A percentile compares a stretch with the other conserved stretches of the same genome.
Conservation (phyloP, 2,113 vertebrate genomes). For the Butorides virescens region DNA sequence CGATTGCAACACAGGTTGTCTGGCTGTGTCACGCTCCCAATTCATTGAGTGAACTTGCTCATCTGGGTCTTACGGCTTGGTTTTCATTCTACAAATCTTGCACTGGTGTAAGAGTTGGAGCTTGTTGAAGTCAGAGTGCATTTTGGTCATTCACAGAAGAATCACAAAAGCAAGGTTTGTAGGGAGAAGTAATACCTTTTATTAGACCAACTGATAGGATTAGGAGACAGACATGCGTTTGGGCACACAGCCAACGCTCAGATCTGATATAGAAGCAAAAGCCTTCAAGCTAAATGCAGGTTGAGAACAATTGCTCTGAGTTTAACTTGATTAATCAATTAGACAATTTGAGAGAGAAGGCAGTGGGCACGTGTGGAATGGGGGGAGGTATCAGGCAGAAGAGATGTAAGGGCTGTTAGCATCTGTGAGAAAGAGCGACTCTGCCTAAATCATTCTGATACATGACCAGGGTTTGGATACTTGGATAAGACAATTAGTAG, state of each 20-base stretch:
- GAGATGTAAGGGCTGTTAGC: neutral
- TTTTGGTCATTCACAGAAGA: neutral
- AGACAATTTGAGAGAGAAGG: neutral
- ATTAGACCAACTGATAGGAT: slow-evolving; percentile 21
- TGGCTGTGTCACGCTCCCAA: neutral
- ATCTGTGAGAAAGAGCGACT: neutral
- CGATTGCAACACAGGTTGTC: neutral
- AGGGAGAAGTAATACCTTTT: slow-evolving; percentile 12
- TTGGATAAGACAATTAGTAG: neutral
- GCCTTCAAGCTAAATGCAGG: neutral
- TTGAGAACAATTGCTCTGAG: neutral
- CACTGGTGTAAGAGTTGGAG: neutral
- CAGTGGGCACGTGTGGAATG: neutral
- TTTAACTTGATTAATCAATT: slow-evolving; percentile 18
- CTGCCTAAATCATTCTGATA: fast-evolving
- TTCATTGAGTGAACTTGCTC: neutral
- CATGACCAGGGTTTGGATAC: neutral
- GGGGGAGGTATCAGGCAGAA: neutral
- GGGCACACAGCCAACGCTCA: neutral
- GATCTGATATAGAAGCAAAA: neutral
- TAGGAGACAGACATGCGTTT: neutral
- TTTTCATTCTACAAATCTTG: neutral
- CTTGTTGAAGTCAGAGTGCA: neutral
- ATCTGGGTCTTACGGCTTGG: neutral
- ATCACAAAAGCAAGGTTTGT: neutral